Conservation (phyloP, 2,113 vertebrate species). For the Notothenia rossii region DNA sequence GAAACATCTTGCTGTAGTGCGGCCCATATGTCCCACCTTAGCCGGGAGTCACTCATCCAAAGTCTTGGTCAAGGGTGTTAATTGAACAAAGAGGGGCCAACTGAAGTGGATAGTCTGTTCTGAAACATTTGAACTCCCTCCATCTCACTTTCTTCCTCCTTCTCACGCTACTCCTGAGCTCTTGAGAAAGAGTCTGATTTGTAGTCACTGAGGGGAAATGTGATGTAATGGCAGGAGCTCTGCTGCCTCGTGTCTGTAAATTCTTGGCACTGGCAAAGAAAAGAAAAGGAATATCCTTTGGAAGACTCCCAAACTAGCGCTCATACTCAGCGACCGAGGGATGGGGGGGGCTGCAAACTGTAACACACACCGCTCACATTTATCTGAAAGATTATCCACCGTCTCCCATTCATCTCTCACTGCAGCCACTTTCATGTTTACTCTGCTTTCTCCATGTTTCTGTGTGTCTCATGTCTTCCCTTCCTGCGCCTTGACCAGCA, state of each 20-base stretch:
- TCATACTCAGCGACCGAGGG: constrained; percentile 32
- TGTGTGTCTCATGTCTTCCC: constrained; percentile 10
- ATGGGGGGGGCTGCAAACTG: constrained; percentile 30
- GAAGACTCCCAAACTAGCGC: constrained; percentile 66
- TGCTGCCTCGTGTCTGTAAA: constrained; percentile 64
- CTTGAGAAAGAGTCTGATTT: constrained; percentile 60
- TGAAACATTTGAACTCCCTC: constrained; percentile 16
- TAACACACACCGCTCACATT: constrained; percentile 62
- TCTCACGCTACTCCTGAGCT: constrained; percentile 24
- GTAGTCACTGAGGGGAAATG: constrained; percentile 45
- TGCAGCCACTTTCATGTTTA: background rate
- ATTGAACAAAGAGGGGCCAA: constrained; percentile 23
- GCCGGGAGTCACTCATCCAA: constrained; percentile 12
- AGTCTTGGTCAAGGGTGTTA: constrained; percentile 20
- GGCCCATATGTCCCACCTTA: background rate
- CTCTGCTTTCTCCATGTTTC: background rate
- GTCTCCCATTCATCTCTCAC: constrained; percentile 27
- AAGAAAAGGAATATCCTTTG: constrained; percentile 70
- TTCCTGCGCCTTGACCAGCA: constrained; percentile 35
- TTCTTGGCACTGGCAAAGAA: constrained; percentile 65
- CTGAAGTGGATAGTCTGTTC: constrained; percentile 10
- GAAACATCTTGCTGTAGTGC: background rate
- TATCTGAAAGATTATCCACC: constrained; percentile 50
- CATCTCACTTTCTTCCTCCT: background rate
- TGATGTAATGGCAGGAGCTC: constrained; percentile 71